Evolutionary conservation across 1,140 invertebrate species (phyloP).

Genomic region (Penaeus chinensis): DNA sequence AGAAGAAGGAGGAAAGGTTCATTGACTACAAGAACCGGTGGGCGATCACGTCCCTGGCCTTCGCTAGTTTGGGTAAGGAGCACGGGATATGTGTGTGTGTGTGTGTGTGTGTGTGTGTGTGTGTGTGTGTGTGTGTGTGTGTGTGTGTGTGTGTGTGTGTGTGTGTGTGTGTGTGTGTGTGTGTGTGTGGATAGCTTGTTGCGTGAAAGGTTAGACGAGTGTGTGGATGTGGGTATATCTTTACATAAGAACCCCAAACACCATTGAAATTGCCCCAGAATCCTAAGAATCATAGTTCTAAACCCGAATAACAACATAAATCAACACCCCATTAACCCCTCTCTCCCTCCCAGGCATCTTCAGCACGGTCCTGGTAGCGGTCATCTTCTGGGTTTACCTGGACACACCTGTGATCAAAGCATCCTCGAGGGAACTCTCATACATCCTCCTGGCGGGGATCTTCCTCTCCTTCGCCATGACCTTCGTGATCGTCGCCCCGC

Average conservation of each 20-base stretch:
- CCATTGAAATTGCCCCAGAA: too few species aligned
- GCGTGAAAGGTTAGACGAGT: too few species aligned
- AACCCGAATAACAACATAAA: not conserved
- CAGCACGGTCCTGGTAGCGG: conserved; percentile 78
- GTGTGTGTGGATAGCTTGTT: too few species aligned
- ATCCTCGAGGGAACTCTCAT: conserved; percentile 72
- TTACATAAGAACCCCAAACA: too few species aligned
- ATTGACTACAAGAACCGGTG: conserved; percentile 73
- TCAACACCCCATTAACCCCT: not conserved
- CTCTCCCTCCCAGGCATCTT: conserved; percentile 76
- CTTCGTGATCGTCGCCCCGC: conserved; percentile 72
- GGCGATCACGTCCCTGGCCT: conserved; percentile 73
- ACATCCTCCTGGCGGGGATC: conserved; percentile 70
- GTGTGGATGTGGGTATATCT: too few species aligned
- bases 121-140: too few species aligned
- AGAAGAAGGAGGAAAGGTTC: conserved; percentile 70
- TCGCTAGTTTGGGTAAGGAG: conserved; percentile 69
- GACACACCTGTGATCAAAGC: conserved; percentile 75
- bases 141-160: too few species aligned
- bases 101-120: too few species aligned
- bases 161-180: too few species aligned
- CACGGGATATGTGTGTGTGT: too few species aligned
- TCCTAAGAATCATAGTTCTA: too few species aligned
- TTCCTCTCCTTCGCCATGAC: conserved; percentile 73
- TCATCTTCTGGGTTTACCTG: conserved; percentile 77